A percentile compares a stretch with the other conserved stretches of the same genome.
Conservation (phyloP, 2,888 invertebrate genomes). For the Pseudanteris insignis region DNA sequence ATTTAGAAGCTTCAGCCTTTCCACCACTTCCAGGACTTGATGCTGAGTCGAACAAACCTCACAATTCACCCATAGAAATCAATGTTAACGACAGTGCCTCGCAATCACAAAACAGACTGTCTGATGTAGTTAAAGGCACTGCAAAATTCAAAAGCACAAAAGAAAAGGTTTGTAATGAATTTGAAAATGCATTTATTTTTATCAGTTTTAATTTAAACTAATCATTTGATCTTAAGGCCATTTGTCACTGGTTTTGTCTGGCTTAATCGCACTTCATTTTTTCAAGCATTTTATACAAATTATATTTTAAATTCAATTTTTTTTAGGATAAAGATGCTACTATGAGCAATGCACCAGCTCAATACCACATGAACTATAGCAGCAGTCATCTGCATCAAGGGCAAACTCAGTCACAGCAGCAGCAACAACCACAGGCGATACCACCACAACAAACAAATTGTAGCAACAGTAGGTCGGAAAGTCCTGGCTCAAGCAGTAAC, state of each 20-base stretch:
- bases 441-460: conserved; percentile 47
- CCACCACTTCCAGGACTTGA: conserved; percentile 80
- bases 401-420: conserved; percentile 33
- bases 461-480: conserved; percentile 60
- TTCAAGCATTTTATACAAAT: no score
- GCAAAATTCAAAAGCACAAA: conserved; percentile 70
- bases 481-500: conserved; percentile 53
- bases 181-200: no score
- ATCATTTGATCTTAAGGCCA: background rate
- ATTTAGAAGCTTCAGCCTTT: conserved; percentile 81
- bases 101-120: conserved; percentile 72
- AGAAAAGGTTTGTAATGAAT: conserved; percentile 58
- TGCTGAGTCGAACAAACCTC: conserved; percentile 59
- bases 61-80: conserved; percentile 54
- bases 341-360: conserved; percentile 37
- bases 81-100: conserved; percentile 53
- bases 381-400: conserved; percentile 32
- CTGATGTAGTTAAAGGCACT: conserved; percentile 83
- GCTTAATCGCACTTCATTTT: no score
- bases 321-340: conserved; percentile 31
- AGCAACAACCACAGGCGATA: conserved; percentile 22
- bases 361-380: conserved; percentile 42
- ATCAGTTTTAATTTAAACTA: background rate
- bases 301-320: no score
- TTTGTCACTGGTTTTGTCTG: no score